Evolutionary conservation across 2,113 vertebrate genomes (phyloP), one percentile per base, ranked within the genome.

Genomic region (Chascanopsetta lugubris): DNA sequence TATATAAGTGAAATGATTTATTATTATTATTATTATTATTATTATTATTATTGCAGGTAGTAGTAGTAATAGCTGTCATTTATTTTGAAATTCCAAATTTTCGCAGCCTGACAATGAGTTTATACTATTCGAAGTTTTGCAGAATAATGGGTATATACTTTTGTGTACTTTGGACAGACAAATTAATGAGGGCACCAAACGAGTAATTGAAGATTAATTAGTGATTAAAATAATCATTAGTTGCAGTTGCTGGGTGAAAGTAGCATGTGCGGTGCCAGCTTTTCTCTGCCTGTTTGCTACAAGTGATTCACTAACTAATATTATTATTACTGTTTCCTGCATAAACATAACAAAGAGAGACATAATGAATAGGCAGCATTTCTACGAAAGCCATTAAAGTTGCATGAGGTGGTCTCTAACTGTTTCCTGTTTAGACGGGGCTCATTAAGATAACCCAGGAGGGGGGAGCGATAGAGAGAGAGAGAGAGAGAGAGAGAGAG

Each of bases 371-470:
- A 38, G 40, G 56, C 47, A 63, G 45, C 5, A 15, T 56, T 56
- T 77, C 49, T 67, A 61, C 46, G 45, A 68, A 40, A 80, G 62
- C 17, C 45, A 72, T 83, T 77, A 72, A 67, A 6, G 17, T 77
- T 81, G 72, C 48, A 79, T 76, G 60, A 76, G 34, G 70, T 81
- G 47, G 66, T 75, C 55, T 73, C 60, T 38, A 70, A 40, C 60
- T 78, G 57, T 56, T 77, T 75, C 49, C 40, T 66, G 34, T 79
- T 68, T 60, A 72, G 43, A 79, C 22, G 11, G 58, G 47, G 29
- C 40, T 34, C 34, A 42, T 77, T 67, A 68, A 57, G 29, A 60
- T 46, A 65, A 55, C 26, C 50, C 40, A 32, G 43, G 30, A 45
- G 56, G 13, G 15, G 22, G 10, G 10, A 11, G 5, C 3, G 10